Evolutionary conservation across 1,140 invertebrate genomes (phyloP), one percentile per base, ranked within the genome.

Genomic region (Drosophila pallidifrons): DNA sequence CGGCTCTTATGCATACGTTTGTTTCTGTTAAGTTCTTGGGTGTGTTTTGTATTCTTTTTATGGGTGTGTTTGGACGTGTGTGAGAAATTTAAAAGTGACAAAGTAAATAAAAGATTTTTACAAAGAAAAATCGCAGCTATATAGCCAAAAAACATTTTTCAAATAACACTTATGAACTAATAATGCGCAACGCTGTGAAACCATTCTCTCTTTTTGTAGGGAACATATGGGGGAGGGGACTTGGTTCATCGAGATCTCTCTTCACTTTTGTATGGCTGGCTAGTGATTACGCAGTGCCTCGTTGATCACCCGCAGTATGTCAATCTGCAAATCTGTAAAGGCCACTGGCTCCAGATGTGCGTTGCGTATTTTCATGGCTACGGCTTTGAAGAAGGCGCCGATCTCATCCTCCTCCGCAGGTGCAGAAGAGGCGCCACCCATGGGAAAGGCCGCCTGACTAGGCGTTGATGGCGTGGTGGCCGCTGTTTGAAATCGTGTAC

Each of bases 291-390:
- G 82, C 61, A 92, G 67, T 43, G 87, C 78, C 15, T 79, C 77
- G 49, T 92, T 92, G 5, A 92, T 92, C 25, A 91, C 91, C 13
- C 79, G 76, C 45, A 92, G 63, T 68, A 92, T 92, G 57, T 92
- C 79, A 43, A 92, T 92, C 75, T 92, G 91, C 30, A 92, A 74
- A 57, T 92, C 91, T 2, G 91, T 92, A 49, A 92, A 92, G 32
- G 82, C 86, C 41, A 92, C 82, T 15, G 91, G 91, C 35, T 89
- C 87, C 51, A 92, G 49, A 25, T 91, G 87, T 11, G 91, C 91
- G 59, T 59, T 88, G 15, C 91, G 88, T 72, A 92, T 92, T 73
- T 92, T 92, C 91, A 92, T 92, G 59, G 91, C 80, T 16, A 92
- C 81, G 15, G 91, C 88, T 65, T 81, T 91, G 32, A 92, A 92